Percentiles rank a stretch among this genome's conserved stretches.
Conservation (phyloP, 2,888 invertebrate genomes). For the Synergus itoensis region DNA sequence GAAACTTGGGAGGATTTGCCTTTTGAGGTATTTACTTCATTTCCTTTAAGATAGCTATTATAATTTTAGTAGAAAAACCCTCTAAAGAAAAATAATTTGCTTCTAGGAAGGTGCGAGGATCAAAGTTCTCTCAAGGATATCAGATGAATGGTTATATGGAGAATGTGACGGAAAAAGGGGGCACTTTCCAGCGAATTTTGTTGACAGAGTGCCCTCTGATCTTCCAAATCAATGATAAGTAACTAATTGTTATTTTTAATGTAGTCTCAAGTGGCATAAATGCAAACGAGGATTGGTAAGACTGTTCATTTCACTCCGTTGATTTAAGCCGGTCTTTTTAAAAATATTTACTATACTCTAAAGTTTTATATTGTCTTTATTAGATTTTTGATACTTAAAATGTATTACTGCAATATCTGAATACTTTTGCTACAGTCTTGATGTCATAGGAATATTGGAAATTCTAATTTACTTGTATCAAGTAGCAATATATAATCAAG, state of each 20-base stretch:
- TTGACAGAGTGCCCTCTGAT: conserved; percentile 81
- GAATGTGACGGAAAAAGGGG: conserved; percentile 84
- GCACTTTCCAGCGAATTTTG: conserved; percentile 89
- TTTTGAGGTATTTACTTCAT: conserved; percentile 77
- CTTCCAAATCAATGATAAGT: conserved; percentile 62
- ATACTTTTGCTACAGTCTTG: conserved; percentile 12
- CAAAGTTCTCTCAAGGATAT: conserved; percentile 84
- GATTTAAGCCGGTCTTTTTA: neutral
- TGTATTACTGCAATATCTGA: neutral
- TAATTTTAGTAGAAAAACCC: neutral
- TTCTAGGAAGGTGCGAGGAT: conserved; percentile 82
- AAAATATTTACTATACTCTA: neutral
- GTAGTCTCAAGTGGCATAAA: neutral
- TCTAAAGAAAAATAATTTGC: neutral
- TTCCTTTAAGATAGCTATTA: conserved; percentile 13
- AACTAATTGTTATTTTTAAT: conserved; percentile 1
- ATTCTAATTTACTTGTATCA: neutral
- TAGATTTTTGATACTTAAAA: neutral
- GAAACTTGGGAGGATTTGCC: conserved; percentile 81
- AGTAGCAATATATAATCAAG: neutral
- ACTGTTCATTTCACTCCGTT: neutral
- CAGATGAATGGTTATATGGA: conserved; percentile 89
- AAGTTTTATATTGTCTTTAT: neutral
- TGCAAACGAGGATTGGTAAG: neutral
- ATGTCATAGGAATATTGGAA: neutral